Evolutionary conservation across 2,797 vertebrate genomes (phyloP), one percentile per base, ranked within the genome.

Genomic region (Coluber constrictor): DNA sequence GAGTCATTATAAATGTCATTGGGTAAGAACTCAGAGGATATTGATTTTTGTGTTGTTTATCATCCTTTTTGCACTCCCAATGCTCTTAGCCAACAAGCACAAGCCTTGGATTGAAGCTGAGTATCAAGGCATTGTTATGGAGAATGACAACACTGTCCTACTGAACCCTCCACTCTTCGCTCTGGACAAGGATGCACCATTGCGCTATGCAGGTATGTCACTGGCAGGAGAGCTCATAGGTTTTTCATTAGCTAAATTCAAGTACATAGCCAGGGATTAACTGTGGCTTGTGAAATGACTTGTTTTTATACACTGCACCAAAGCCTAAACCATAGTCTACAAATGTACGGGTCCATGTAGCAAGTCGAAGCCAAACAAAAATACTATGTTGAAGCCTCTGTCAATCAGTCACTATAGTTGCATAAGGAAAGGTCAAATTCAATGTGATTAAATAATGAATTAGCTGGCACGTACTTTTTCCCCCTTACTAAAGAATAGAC

Each of bases 81-180:
- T 91, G n/a, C 4, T 47, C 57, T 47, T 97, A 99, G 99, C 99
- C 97, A 99, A 99, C 98, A 99, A 99, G 97, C 99, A 99, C 98
- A 99, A 99, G 97, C 99, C 99, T 96, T 99, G 99, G 99, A 99
- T 99, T 89, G 99, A 99, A 97, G 99, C 99, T 0, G 99, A 99
- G 96, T 99, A 99, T 96, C 99, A 99, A 97, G 99, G 99, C 96
- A 99, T 99, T n/a, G 98, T 99, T 95, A 99, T 99, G 99, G 99
- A 99, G 98, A 99, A 99, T 0, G 99, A 99, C 98, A 99, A 99
- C 98, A 99, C 99, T 0, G 99, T 99, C 87, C 98, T 99, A 96
- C 98, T 99, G 95, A 99, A 99, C 93, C 99, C 99, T 0, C 99
- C 99, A 0, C 98, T 99, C 16, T 99, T 99, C 3, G 99, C 99